A percentile compares a stretch with the other conserved stretches of the same genome.
Conservation (phyloP, 2,888 invertebrate genomes). For the Cheilosia vernalis region DNA sequence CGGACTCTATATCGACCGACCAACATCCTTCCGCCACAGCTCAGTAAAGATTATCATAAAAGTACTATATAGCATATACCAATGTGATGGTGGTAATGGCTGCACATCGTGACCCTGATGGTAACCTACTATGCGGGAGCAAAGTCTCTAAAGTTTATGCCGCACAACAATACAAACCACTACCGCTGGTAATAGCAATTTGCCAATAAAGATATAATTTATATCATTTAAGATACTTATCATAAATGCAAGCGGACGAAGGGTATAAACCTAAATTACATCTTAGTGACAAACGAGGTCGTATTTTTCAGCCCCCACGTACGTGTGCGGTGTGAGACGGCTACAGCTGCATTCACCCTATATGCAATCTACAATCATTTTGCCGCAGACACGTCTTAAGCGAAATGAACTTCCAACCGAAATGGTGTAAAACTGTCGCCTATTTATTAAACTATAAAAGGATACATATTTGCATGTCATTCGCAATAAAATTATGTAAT, state of each 20-base stretch:
- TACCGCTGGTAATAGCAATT: constrained; percentile 57
- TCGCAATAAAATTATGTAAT: constrained; percentile 71
- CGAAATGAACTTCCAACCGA: constrained; percentile 23
- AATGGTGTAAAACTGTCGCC: constrained; percentile 69
- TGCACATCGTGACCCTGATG: constrained; percentile 31
- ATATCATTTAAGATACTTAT: constrained; percentile 66
- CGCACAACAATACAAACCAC: constrained; percentile 17
- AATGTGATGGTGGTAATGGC: constrained; percentile 7
- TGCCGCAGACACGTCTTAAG: constrained; percentile 6
- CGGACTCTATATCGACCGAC: constrained; percentile 41
- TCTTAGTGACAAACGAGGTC: constrained; percentile 40
- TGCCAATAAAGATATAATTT: constrained; percentile 69
- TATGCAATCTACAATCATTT: constrained; percentile 9
- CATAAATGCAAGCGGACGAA: constrained; percentile 46
- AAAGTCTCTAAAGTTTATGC: constrained; percentile 31
- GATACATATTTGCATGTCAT: constrained; percentile 69
- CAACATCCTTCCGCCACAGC: neutral
- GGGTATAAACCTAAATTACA: constrained; percentile 44
- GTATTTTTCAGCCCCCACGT: constrained; percentile 6
- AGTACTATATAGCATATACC: constrained; percentile 8
- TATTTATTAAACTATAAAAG: constrained; percentile 72
- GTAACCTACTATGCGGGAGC: neutral
- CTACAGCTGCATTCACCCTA: neutral
- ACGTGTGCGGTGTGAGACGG: neutral
- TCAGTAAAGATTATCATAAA: constrained; percentile 13